These are phyloP conservation scores for Syngnathus scovelli DNA, from an alignment of 2,113 vertebrate genomes.

Conservation along the genomic window DNA sequence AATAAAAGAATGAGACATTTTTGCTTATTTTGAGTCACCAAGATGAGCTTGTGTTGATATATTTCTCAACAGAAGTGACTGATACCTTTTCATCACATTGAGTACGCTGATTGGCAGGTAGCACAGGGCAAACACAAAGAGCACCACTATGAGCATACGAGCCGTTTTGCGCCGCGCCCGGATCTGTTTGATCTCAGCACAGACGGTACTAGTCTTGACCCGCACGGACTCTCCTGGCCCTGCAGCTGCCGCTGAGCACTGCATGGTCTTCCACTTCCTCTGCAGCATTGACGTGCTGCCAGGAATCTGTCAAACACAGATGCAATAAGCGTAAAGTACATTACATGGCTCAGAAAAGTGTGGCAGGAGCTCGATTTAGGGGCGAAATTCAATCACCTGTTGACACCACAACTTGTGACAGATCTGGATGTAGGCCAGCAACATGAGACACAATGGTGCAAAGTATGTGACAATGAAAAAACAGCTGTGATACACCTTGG, in stretches of 20 bases:
- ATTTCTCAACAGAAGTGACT: background rate
- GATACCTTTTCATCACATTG: constrained; percentile 93
- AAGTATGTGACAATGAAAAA: constrained; percentile 95
- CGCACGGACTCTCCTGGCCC: constrained; percentile 71
- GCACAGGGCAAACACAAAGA: constrained; percentile 91
- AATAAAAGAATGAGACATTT: background rate
- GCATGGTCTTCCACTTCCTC: constrained; percentile 84
- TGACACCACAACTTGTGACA: constrained; percentile 95
- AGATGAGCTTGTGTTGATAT: background rate
- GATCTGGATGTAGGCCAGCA: constrained; percentile 94
- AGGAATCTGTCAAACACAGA: constrained; percentile 77
- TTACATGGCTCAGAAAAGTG: background rate
- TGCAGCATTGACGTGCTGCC: constrained; percentile 86
- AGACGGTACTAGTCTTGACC: constrained; percentile 76
- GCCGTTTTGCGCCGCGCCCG: constrained; percentile 88
- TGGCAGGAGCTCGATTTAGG: background rate
- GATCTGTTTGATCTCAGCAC: constrained; percentile 95
- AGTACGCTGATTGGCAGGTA: constrained; percentile 96
- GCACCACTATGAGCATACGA: constrained; percentile 93
- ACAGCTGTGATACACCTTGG: constrained; percentile 91
- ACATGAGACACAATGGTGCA: constrained; percentile 93
- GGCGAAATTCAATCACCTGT: constrained; percentile 72
- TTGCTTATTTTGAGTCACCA: background rate
- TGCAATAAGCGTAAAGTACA: background rate
- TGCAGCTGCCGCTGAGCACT: constrained; percentile 66